phyloP scores from a whole-genome alignment of 2,113 vertebrate genomes.

The Thryonomys swinderianus region DNA sequence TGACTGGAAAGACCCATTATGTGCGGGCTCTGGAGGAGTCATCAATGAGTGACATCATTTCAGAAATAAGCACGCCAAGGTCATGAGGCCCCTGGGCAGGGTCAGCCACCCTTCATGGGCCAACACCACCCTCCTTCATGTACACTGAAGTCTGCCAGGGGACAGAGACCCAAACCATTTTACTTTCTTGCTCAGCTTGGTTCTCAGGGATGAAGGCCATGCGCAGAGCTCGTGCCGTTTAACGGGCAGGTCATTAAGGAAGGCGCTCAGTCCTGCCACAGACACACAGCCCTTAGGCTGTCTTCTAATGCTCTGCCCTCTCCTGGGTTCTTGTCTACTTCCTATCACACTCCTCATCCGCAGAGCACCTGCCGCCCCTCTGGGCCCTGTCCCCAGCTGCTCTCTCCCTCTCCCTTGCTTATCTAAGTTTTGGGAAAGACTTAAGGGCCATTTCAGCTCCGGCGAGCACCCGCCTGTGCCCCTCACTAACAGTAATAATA shows the following conservation, averaged over 20 bases:
- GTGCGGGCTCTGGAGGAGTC: conserved; percentile 59
- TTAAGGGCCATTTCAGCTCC: neutral
- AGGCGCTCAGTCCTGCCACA: neutral
- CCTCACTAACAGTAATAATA: neutral
- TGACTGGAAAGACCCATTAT: conserved; percentile 73
- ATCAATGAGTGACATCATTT: conserved; percentile 74
- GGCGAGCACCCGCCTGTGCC: neutral
- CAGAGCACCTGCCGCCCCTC: neutral
- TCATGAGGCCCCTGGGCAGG: conserved; percentile 54
- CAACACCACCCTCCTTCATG: neutral
- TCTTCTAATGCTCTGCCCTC: neutral
- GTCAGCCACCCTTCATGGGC: neutral
- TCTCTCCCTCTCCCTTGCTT: neutral
- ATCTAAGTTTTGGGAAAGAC: neutral
- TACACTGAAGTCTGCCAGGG: neutral
- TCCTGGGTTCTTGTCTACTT: neutral
- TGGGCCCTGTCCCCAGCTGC: neutral
- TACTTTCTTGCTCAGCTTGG: neutral
- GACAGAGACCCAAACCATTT: neutral
- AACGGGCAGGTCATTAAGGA: neutral
- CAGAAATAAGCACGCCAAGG: conserved; percentile 67
- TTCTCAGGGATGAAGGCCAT: neutral
- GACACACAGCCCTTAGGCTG: neutral
- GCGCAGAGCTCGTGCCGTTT: neutral
- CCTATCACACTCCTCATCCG: neutral